These are phyloP conservation scores for Probosciger aterrimus DNA, from an alignment of 2,113 vertebrate species.

Conservation along the genomic window DNA sequence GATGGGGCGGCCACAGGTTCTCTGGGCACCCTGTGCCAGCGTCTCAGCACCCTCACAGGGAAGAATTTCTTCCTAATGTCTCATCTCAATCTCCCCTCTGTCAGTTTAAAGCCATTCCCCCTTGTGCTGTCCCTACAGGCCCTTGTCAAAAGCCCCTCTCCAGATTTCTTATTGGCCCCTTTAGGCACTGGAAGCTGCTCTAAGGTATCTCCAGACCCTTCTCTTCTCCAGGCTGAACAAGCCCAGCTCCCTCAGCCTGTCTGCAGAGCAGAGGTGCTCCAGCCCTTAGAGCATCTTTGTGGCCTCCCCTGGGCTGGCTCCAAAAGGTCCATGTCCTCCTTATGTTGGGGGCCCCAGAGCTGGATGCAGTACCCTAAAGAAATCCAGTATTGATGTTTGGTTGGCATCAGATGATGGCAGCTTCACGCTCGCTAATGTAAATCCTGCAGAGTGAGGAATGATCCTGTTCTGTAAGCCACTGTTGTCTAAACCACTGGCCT, in stretches of 20 bases:
- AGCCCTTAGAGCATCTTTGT: background rate
- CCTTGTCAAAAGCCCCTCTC: background rate
- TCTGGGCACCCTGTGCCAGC: too few relatives aligned
- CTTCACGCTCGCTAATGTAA: background rate
- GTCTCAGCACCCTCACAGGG: background rate
- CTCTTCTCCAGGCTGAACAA: background rate
- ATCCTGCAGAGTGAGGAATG: background rate
- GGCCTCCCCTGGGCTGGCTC: background rate
- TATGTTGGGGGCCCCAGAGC: background rate
- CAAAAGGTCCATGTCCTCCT: background rate
- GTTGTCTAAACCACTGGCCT: background rate
- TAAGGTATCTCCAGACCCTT: background rate
- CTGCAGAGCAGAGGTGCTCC: background rate
- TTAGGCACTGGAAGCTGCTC: background rate
- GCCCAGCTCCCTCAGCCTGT: background rate
- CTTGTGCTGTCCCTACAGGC: background rate
- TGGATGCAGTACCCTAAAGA: background rate
- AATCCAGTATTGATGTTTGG: background rate
- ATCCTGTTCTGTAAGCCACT: background rate
- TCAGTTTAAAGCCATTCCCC: background rate
- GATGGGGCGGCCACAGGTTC: background rate
- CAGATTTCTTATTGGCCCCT: background rate
- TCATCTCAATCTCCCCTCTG: background rate
- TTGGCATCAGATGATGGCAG: background rate
- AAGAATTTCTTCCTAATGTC: too few relatives aligned